phyloP scores from a whole-genome alignment of 2,888 invertebrate genomes.

The Trilocha varians region DNA sequence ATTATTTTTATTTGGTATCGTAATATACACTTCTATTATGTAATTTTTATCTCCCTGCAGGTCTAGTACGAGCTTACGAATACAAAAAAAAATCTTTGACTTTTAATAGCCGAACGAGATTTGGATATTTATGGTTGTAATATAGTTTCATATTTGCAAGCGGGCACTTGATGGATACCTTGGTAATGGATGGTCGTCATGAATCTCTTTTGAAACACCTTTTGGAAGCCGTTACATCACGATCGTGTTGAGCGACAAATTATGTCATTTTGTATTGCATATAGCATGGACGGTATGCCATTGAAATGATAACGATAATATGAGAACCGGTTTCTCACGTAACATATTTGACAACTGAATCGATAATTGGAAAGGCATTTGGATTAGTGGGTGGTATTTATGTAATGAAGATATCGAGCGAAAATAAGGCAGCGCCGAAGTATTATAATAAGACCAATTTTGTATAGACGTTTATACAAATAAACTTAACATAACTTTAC shows the following conservation, averaged over 20 bases:
- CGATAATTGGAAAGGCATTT: neutral
- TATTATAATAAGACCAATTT: too few relatives aligned
- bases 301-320: constrained; percentile 9
- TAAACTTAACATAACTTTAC: too few relatives aligned
- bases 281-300: constrained; percentile 10
- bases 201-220: too few relatives aligned
- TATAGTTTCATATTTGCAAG: too few relatives aligned
- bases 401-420: neutral
- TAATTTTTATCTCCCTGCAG: constrained; percentile 20
- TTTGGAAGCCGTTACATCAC: constrained; percentile 20
- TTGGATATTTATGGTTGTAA: too few relatives aligned
- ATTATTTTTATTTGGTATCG: constrained; percentile 15
- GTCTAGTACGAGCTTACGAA: constrained; percentile 16
- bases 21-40: constrained; percentile 12
- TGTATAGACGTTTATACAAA: too few relatives aligned
- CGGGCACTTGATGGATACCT: too few relatives aligned
- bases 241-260: constrained; percentile 9
- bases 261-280: constrained; percentile 10
- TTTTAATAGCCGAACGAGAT: too few relatives aligned
- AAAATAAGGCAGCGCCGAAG: too few relatives aligned
- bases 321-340: constrained; percentile 2
- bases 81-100: too few relatives aligned
- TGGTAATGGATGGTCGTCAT: too few relatives aligned
- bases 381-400: neutral
- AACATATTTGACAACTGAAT: constrained; percentile 2